A percentile compares a stretch with the other conserved stretches of the same genome.
phyloP scores from a whole-genome alignment of 2,113 vertebrate genomes.

The Ctenomys sociabilis region DNA sequence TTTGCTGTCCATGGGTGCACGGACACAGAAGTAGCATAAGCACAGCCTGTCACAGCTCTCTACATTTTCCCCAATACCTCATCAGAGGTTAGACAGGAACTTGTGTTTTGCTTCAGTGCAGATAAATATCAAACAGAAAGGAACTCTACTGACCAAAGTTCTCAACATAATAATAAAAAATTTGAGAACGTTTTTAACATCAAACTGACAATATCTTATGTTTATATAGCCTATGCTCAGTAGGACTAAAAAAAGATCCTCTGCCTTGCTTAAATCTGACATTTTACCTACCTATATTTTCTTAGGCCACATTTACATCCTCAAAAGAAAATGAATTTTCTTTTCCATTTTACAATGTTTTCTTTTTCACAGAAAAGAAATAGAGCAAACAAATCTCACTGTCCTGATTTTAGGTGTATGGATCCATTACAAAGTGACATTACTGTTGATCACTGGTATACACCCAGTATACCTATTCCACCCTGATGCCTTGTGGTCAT shows the following conservation, averaged over 20 bases:
- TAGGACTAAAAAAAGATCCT: not conserved
- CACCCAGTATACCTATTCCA: not conserved
- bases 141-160: not conserved
- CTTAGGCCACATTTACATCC: conserved; percentile 49
- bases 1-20: not conserved
- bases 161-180: conserved; percentile 48
- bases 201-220: conserved; percentile 44
- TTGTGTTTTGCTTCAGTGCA: not conserved
- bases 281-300: conserved; percentile 57
- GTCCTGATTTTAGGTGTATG: not conserved
- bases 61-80: not conserved
- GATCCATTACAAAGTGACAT: conserved; percentile 33
- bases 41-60: not conserved
- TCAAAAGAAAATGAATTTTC: conserved; percentile 58
- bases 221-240: conserved; percentile 28
- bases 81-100: not conserved
- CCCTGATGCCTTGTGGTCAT: not conserved
- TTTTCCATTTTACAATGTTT: conserved; percentile 34
- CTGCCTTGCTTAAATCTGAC: conserved; percentile 57
- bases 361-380: conserved; percentile 28
- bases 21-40: not conserved
- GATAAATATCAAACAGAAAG: not conserved
- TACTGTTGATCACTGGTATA: not conserved
- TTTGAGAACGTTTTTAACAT: conserved; percentile 35
- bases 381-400: not conserved